Percentiles rank a stretch among this genome's conserved stretches.
Evolutionary conservation across 2,797 vertebrate genomes (phyloP).

Genomic region (Melanotaenia trifasciata): DNA sequence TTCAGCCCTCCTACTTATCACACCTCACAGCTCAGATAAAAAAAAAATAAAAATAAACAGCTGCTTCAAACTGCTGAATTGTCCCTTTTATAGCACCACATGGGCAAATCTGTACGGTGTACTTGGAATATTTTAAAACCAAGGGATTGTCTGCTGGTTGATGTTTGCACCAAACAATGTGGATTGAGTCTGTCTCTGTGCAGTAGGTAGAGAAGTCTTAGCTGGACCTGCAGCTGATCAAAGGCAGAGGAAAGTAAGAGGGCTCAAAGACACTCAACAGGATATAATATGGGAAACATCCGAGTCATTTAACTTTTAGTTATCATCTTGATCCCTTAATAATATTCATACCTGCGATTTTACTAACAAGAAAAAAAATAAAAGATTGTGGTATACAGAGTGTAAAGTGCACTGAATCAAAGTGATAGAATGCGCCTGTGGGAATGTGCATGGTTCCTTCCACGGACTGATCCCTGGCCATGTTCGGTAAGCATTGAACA

Average conservation of each 20-base stretch:
- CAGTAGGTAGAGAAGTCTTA: slow-evolving; percentile 17
- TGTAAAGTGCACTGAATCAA: slow-evolving; percentile 76
- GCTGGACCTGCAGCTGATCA: slow-evolving; percentile 70
- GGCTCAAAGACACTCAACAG: slow-evolving; percentile 46
- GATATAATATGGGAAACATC: slow-evolving; percentile 48
- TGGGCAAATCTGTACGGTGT: not conserved
- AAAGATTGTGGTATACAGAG: slow-evolving; percentile 42
- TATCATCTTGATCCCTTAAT: slow-evolving; percentile 55
- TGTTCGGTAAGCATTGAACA: slow-evolving; percentile 30
- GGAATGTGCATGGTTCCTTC: slow-evolving; percentile 66
- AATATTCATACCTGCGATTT: slow-evolving; percentile 13
- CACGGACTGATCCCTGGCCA: slow-evolving; percentile 40
- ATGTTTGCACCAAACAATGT: slow-evolving; percentile 14
- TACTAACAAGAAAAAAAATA: slow-evolving; percentile 5
- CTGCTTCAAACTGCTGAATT: slow-evolving; percentile 20
- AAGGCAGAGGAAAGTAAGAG: slow-evolving; percentile 61
- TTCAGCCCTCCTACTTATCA: slow-evolving; percentile 54
- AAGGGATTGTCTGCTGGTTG: not conserved
- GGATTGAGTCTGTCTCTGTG: too few species aligned
- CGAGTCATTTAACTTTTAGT: slow-evolving; percentile 54
- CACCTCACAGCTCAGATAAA: slow-evolving; percentile 72
- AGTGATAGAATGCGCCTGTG: slow-evolving; percentile 51
- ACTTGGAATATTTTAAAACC: slow-evolving; percentile 5
- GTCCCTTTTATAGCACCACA: slow-evolving; percentile 21
- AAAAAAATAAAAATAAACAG: not conserved